phyloP scores from a whole-genome alignment of 2,113 vertebrate genomes.

The Brachirus orientalis region DNA sequence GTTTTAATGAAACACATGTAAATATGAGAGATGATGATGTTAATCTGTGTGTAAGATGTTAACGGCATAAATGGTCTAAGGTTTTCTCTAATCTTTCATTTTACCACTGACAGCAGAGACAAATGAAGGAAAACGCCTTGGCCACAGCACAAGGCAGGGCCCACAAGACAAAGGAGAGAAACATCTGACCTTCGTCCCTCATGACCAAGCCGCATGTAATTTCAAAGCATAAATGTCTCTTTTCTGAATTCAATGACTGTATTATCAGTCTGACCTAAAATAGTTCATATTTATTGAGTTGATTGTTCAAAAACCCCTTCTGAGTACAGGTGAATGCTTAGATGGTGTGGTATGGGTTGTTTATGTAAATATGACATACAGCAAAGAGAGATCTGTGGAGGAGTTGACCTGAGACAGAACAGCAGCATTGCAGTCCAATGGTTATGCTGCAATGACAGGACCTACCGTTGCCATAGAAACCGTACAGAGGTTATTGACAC shows the following conservation, averaged over 20 bases:
- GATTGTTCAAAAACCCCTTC: too few relatives aligned
- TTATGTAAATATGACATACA: slow-evolving; percentile 61
- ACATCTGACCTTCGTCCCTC: slow-evolving; percentile 18
- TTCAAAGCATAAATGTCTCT: not conserved
- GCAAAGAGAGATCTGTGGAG: slow-evolving; percentile 43
- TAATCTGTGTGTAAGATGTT: slow-evolving; percentile 45
- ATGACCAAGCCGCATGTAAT: not conserved
- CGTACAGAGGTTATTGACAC: slow-evolving; percentile 54
- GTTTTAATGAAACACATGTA: not conserved
- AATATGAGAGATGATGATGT: slow-evolving; percentile 15
- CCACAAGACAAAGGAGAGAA: not conserved
- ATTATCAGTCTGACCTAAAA: slow-evolving; percentile 18
- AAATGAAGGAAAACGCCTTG: slow-evolving; percentile 52
- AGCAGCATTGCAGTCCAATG: slow-evolving; percentile 29
- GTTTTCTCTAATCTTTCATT: slow-evolving; percentile 67
- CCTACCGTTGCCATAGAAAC: slow-evolving; percentile 63
- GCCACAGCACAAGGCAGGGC: slow-evolving; percentile 49
- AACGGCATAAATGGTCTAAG: slow-evolving; percentile 39
- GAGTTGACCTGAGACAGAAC: slow-evolving; percentile 26
- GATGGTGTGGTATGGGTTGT: slow-evolving; percentile 1
- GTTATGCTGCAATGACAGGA: slow-evolving; percentile 39
- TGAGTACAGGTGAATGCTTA: too few relatives aligned
- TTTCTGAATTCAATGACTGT: slow-evolving; percentile 11
- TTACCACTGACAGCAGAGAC: slow-evolving; percentile 61
- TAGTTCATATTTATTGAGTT: too few relatives aligned